phyloP scores from a whole-genome alignment of 2,888 invertebrate genomes.

The Eubasilissa splendida region DNA sequence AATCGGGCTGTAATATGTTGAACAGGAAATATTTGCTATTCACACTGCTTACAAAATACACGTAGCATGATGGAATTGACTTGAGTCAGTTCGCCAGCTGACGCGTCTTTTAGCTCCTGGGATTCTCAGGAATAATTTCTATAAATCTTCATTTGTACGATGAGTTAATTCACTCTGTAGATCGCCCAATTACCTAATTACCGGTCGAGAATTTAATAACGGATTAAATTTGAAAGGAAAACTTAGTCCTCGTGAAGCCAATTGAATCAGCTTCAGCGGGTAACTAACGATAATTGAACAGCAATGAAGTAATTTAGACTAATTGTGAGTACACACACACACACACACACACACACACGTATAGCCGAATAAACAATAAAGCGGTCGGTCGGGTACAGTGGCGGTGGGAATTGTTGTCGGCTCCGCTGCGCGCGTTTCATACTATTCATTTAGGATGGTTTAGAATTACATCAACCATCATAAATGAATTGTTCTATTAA shows the following conservation, averaged over 20 bases:
- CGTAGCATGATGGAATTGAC: too few relatives aligned
- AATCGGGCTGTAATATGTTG: too few relatives aligned
- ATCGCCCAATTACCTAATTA: conserved; percentile 54
- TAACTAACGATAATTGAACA: conserved; percentile 36
- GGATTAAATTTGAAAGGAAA: conserved; percentile 35
- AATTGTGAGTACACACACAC: conserved; percentile 20
- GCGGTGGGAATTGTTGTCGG: too few relatives aligned
- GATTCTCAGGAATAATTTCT: neutral
- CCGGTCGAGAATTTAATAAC: conserved; percentile 38
- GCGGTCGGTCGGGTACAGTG: too few relatives aligned
- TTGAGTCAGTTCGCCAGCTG: too few relatives aligned
- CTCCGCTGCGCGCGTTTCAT: too few relatives aligned
- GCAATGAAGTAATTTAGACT: conserved; percentile 37
- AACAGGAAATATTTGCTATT: too few relatives aligned
- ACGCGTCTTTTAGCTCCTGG: neutral
- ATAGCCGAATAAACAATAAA: too few relatives aligned
- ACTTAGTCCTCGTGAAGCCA: conserved; percentile 23
- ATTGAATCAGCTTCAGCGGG: conserved; percentile 33
- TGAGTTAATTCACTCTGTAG: conserved; percentile 48
- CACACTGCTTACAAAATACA: too few relatives aligned
- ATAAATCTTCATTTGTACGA: conserved; percentile 37
- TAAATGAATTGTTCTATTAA: too few relatives aligned
- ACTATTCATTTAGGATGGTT: too few relatives aligned
- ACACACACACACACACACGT: neutral
- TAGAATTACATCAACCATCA: too few relatives aligned